Evolutionary conservation across 2,888 invertebrate genomes (phyloP), one percentile per base, ranked within the genome.

Genomic region (Myathropa florea): DNA sequence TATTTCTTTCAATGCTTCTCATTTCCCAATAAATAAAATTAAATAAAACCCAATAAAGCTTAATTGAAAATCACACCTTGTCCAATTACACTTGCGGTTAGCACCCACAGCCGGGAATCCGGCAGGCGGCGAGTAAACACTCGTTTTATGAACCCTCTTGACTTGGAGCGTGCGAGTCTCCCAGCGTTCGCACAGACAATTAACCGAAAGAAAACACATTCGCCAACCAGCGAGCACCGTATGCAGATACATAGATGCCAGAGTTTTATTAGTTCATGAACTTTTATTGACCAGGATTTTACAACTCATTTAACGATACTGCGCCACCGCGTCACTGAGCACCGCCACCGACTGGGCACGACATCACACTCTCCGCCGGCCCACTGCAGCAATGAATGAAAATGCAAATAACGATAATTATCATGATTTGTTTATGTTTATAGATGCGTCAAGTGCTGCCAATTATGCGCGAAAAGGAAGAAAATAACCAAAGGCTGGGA

Each of bases 261-360:
- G 64, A 46, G 33, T 86, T 86, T 86, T 86, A 86, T 83, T 86
- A 64, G 72, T 86, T 79, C 83, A 75, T 86, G 78, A 86, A 71
- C 78, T 86, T 86, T 86, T 86, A 86, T 83, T 83, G 71, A 73
- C 83, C 70, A 79, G 77, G 23, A 75, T 75, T 86, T 86, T 83
- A 86, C 83, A 86, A 61, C 86, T 83, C 71, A 83, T 72, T 86
- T 83, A 79, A 86, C 70, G 59, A 81, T 77, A 76, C 68, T 73
- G 65, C 23, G 57, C 18, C 39, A 23, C 24, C 28, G 24, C 23
- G 67, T 28, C 67, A 28, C 23, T 10, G n/a, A n/a, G n/a, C n/a
- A n/a, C n/a, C n/a, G 21, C 28, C 61, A 53, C 36, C 39, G 23
- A 39, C 39, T 61, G 59, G 26, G 33, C 70, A 10, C 36, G 28